Evolutionary conservation across 2,113 vertebrate genomes (phyloP).

Genomic region (mouse (Mus musculus)): GRCm39 chr8:22653501-22654000

Average conservation of each 20-base stretch:
- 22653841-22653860: no score
- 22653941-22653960: neutral
- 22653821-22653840: no score
- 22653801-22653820: no score
- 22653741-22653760: no score
- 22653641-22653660: neutral
- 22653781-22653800: neutral
- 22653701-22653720: no score
- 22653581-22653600: neutral
- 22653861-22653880: no score
- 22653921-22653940: neutral
- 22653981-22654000: neutral
- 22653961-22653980: neutral
- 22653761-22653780: neutral
- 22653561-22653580: neutral
- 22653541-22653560: neutral
- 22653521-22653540: neutral
- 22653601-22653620: neutral
- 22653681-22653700: no score
- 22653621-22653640: neutral
- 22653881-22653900: neutral
- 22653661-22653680: neutral
- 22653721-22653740: no score
- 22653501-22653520: neutral
- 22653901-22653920: neutral